Conservation (phyloP, 2,888 invertebrate genomes). For the Micoletzkya japonica region DNA sequence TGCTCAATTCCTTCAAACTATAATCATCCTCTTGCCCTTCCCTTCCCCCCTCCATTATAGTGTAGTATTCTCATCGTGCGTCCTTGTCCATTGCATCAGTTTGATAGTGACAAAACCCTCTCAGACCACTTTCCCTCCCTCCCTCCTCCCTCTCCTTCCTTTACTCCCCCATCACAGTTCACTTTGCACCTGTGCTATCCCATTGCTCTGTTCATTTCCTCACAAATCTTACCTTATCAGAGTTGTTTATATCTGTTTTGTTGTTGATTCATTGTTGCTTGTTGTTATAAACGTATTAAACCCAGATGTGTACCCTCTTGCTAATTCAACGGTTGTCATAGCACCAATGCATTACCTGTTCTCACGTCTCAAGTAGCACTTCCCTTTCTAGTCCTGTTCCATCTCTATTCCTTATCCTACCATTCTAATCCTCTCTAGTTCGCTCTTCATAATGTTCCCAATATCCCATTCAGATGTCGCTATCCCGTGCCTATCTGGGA, state of each 20-base stretch:
- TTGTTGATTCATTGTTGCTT: constrained; percentile 9
- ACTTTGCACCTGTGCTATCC: neutral
- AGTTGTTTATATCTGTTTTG: neutral
- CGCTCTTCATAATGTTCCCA: neutral
- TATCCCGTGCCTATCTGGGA: constrained; percentile 50
- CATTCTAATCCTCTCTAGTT: neutral
- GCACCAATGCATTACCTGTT: too few species aligned
- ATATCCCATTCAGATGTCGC: constrained; percentile 6
- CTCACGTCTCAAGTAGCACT: neutral
- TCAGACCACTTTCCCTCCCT: too few species aligned
- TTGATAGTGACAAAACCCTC: too few species aligned
- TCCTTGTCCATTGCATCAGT: too few species aligned
- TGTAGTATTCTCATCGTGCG: neutral
- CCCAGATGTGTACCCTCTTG: too few species aligned
- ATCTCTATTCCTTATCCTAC: neutral
- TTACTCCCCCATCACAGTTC: constrained; percentile 8
- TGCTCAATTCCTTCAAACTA: constrained; percentile 69
- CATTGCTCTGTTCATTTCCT: neutral
- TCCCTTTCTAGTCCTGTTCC: neutral
- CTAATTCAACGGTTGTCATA: too few species aligned
- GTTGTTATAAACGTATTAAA: too few species aligned
- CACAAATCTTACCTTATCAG: neutral
- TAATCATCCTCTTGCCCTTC: neutral
- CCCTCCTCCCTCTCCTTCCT: neutral
- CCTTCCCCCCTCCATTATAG: neutral